Evolutionary conservation across 2,113 vertebrate species (phyloP), one percentile per base, ranked within the genome.

Genomic region (Lamprologus callipterus): DNA sequence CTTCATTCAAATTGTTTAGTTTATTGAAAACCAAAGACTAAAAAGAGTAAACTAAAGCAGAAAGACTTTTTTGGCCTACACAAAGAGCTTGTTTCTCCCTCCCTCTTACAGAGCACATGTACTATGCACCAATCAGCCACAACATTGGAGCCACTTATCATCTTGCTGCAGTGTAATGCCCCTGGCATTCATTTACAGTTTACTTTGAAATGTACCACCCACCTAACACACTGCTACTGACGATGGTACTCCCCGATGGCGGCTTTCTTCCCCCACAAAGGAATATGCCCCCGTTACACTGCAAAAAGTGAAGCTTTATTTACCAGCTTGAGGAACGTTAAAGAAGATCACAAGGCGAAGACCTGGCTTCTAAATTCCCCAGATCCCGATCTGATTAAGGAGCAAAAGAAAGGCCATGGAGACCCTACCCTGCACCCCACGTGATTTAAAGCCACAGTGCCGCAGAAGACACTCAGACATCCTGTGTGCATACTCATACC

Each of bases 151-250:
- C 70, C 42, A 78, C 23, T 49, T 78, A 31, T 78, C 70, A 49
- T 78, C 45, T 78, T 78, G 10, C 19, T 6, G 0, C 45, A 49
- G 42, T 78, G 70, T 78, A 47, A 78, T 78, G 42, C 70, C 16
- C 16, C 10, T 78, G 70, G 70, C 42, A 31, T 78, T 28, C 42
- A 49, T 31, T 78, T 78, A 78, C 70, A 49, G 70, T 78, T 78
- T 78, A 78, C 70, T 78, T 31, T 78, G 70, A 78, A 78, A 78
- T 78, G 70, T 49, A 49, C 70, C 70, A 78, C 70, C 42, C 42
- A 78, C 42, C 26, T 49, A 78, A 49, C 42, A 78, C 16, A 49
- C 23, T 49, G 70, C 42, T 78, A 13, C 70, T 31, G 70, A 78
- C 4, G 26, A 49, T 11, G 26, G 16, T 12, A 31, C 70, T 78